Percentiles rank a stretch among this genome's conserved stretches.
Conservation (phyloP, 2,797 vertebrate genomes). For the Sebastes matsubarae region DNA sequence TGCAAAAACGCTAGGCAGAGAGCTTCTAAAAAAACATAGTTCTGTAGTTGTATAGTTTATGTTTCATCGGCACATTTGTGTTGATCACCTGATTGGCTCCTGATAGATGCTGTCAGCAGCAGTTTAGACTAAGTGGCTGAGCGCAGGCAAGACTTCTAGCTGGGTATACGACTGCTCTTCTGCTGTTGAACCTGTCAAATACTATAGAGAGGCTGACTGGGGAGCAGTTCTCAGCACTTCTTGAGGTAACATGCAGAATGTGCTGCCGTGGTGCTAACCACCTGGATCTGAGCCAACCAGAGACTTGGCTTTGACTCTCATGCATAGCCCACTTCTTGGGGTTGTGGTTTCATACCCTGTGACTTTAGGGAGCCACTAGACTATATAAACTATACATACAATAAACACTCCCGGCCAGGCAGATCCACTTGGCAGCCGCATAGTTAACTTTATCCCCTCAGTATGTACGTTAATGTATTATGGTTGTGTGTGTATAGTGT, state of each 20-base stretch:
- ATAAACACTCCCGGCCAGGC: constrained; percentile 58
- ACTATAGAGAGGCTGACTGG: constrained; percentile 48
- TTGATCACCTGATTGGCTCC: constrained; percentile 16
- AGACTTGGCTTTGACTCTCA: constrained; percentile 50
- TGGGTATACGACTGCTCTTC: constrained; percentile 11
- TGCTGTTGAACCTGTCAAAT: constrained; percentile 59
- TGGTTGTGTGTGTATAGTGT: constrained; percentile 3
- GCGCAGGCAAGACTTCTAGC: background rate
- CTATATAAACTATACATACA: constrained; percentile 70
- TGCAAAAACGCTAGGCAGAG: background rate
- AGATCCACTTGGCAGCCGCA: constrained; percentile 33
- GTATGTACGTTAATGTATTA: constrained; percentile 18
- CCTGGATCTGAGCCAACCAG: constrained; percentile 61
- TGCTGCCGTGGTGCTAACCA: constrained; percentile 70
- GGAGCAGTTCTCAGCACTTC: constrained; percentile 61
- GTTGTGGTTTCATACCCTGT: constrained; percentile 72
- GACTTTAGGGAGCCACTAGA: constrained; percentile 61
- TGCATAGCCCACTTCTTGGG: constrained; percentile 63
- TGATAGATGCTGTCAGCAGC: constrained; percentile 38
- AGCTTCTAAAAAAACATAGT: background rate
- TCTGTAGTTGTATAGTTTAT: background rate
- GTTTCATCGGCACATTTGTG: constrained; percentile 2
- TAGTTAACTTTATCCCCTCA: constrained; percentile 14
- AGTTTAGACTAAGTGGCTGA: constrained; percentile 30
- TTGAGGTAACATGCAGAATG: constrained; percentile 73